These are phyloP conservation scores for Glareola pratincola DNA, from an alignment of 2,113 vertebrate species.

Conservation along the genomic window DNA sequence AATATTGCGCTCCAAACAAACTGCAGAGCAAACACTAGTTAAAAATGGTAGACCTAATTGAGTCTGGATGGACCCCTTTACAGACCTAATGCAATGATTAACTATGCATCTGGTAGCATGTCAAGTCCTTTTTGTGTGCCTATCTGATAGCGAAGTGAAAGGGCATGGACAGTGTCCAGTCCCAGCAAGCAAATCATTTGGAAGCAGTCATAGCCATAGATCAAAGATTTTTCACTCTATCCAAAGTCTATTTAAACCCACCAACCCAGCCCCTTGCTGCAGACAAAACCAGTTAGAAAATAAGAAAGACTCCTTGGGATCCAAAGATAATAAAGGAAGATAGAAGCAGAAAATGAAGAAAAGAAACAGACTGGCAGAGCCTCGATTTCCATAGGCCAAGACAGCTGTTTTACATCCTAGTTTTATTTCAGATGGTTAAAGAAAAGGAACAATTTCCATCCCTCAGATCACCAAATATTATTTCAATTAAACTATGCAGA, in stretches of 20 bases:
- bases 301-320: conserved; percentile 80
- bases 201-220: conserved; percentile 85
- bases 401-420: conserved; percentile 76
- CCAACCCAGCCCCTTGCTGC: conserved; percentile 64
- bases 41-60: conserved; percentile 61
- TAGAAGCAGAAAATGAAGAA: conserved; percentile 76
- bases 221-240: conserved; percentile 87
- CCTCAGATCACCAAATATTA: conserved; percentile 72
- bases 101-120: conserved; percentile 79
- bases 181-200: conserved; percentile 88
- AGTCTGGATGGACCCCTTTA: conserved; percentile 49
- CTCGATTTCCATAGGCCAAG: conserved; percentile 69
- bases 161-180: conserved; percentile 88
- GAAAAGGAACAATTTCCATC: conserved; percentile 67
- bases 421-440: conserved; percentile 69
- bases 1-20: conserved; percentile 34
- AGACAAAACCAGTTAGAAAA: conserved; percentile 78
- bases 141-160: conserved; percentile 84
- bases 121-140: conserved; percentile 75
- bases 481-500: conserved; percentile 68
- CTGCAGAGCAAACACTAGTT: conserved; percentile 36
- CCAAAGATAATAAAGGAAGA: conserved; percentile 82
- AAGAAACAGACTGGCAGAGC: conserved; percentile 76
- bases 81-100: conserved; percentile 75
- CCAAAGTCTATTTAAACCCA: conserved; percentile 75